Base-by-base conservation (phyloP, 2,113 vertebrate species). In the Ploceus nigricollis region DNA sequence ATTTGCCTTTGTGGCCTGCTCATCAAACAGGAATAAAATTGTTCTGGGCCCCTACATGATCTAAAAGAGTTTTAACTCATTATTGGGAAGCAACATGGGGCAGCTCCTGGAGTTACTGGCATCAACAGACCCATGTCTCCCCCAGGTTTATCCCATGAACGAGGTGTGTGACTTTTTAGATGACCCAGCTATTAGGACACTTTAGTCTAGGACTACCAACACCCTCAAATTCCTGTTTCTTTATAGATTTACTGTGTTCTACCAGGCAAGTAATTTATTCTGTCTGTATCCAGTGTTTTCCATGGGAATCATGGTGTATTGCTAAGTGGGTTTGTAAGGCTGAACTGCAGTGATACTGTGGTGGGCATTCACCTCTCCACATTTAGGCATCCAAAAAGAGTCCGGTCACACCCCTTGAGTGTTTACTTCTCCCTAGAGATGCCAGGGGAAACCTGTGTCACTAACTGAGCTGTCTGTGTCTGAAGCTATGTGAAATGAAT, bases 71-170 rank as follows among this genome's bases (percentile, higher is more conserved):
- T 53, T 75, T 61, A 9, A 7, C 8, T 82, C 20, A 2, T 22
- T n/a, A 44, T 4, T 44, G 39, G 11, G 40, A 24, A 89, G 25
- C 17, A 53, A 13, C 14, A 3, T 0, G 0, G 58, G 4, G 8
- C 47, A 66, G 1, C 13, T 91, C 13, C 60, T 69, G 35, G 31
- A 45, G 30, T 58, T 42, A 5, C 10, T 23, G 75, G 5, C 14
- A 22, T 40, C 11, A 33, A 6, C 61, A 84, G 50, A 35, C 9
- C 17, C 42, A 1, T 8, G 10, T 75, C 13, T 72, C n/a, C 35
- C 53, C 16, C n/a, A 39, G 28, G 9, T 57, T 10, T 27, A 13
- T 63, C 33, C 63, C 51, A 30, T 45, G 39, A 63, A 15, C 45
- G 21, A 40, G 31, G 5, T 16, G 13, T 33, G 30, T 60, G 35